Base-by-base conservation (phyloP, 2,888 invertebrate genomes). In the Cactoblastis cactorum region DNA sequence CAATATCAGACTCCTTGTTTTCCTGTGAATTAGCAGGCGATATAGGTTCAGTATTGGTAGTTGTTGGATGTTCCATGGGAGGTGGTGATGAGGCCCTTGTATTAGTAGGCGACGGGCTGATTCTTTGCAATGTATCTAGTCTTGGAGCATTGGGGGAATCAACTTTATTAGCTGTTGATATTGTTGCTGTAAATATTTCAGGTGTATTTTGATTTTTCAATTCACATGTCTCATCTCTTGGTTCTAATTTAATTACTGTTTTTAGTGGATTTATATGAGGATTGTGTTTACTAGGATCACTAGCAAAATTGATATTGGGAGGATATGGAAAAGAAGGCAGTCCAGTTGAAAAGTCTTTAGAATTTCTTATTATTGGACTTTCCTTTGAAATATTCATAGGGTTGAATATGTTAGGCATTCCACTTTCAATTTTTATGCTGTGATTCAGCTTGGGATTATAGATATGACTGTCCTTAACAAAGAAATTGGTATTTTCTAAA, bases 161-260 rank as follows among this genome's bases (percentile, higher is more conserved):
- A 34, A 89, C 83, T 71, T 86, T 87, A 61, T 72, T 83, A 5
- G 71, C 80, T 47, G 80, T 73, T 51, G 87, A 79, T 61, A 89
- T 83, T 43, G 89, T 90, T 46, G 90, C 90, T 55, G 90, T 90
- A 56, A 90, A 90, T 45, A 90, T 83, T 71, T 90, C 90, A 55
- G 89, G 81, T 51, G 83, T 83, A 59, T 86, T 88, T 63, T 83
- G 85, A 69, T 69, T 84, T 62, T 90, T 90, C 69, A 88, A 72
- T 61, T 90, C 89, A 66, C 54, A 74, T 34, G 80, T 56, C 67
- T 90, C 90, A 80, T 90, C 90, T 67, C 90, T 76, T 9, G 90
- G 90, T 64, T 90, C 90, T 54, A 90, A 70, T 62, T 90, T 90
- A 49, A 90, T 90, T 11, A 90, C 86, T 50, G 90, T 89, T 63